phyloP scores from a whole-genome alignment of 2,113 vertebrate species.

The Isichthys henryi region DNA sequence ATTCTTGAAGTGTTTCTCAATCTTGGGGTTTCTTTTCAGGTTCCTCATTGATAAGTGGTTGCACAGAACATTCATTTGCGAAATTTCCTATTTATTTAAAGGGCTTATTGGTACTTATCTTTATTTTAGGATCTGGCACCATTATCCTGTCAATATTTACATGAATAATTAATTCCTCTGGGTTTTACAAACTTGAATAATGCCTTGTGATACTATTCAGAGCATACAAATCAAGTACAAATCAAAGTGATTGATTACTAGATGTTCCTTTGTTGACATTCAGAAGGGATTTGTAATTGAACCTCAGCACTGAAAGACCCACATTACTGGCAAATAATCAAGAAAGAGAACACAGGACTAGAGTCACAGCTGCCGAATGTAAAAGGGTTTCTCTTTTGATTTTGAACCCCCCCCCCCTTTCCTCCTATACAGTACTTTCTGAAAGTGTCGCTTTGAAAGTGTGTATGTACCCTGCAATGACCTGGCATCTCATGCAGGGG shows the following conservation, averaged over 20 bases:
- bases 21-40: constrained; percentile 23
- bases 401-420: not conserved
- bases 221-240: not conserved
- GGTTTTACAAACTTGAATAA: constrained; percentile 1
- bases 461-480: not conserved
- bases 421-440: not conserved
- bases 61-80: not conserved
- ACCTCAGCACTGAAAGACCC: not conserved
- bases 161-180: not conserved
- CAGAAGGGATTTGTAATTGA: not conserved
- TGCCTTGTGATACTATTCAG: not conserved
- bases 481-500: not conserved
- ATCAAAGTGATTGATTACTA: not conserved
- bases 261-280: not conserved
- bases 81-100: not conserved
- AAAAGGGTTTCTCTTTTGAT: not conserved
- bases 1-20: constrained; percentile 22
- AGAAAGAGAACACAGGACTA: not conserved
- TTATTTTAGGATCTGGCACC: not conserved
- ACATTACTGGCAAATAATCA: not conserved
- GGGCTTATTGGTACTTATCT: not conserved
- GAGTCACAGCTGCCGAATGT: not conserved
- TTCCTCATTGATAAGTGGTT: not conserved
- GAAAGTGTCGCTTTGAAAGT: not conserved
- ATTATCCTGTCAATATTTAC: not conserved